These are phyloP conservation scores for Microtus ochrogaster DNA, from an alignment of 2,113 vertebrate genomes.

Conservation along the genomic window DNA sequence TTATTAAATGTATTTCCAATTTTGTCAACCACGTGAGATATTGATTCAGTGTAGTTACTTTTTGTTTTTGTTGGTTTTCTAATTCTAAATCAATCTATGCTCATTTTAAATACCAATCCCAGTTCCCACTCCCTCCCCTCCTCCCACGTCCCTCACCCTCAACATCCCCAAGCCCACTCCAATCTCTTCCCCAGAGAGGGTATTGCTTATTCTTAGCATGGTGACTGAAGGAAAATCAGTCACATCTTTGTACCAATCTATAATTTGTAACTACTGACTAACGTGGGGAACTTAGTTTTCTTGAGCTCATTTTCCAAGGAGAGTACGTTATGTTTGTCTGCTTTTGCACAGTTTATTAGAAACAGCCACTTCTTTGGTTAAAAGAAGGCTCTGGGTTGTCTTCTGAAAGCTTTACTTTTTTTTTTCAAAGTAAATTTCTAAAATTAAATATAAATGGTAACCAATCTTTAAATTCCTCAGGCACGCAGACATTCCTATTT, in stretches of 20 bases:
- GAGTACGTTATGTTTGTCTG: background rate
- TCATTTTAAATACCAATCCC: no score
- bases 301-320: conserved; percentile 43
- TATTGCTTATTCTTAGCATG: background rate
- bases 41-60: conserved; percentile 28
- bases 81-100: no score
- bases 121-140: no score
- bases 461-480: conserved; percentile 55
- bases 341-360: background rate
- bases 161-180: no score
- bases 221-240: conserved; percentile 7
- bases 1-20: background rate
- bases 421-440: conserved; percentile 13
- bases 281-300: background rate
- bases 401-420: conserved; percentile 52
- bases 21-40: background rate
- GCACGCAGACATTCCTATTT: conserved; percentile 43
- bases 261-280: background rate
- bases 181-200: no score
- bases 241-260: background rate
- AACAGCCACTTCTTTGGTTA: background rate
- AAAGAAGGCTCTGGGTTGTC: background rate
- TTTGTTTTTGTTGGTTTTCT: background rate
- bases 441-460: conserved; percentile 55
- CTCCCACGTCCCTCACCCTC: no score